A percentile compares a stretch with the other conserved stretches of the same genome.
Evolutionary conservation across 1,140 invertebrate genomes (phyloP).

Genomic region (Zaprionus inermis): DNA sequence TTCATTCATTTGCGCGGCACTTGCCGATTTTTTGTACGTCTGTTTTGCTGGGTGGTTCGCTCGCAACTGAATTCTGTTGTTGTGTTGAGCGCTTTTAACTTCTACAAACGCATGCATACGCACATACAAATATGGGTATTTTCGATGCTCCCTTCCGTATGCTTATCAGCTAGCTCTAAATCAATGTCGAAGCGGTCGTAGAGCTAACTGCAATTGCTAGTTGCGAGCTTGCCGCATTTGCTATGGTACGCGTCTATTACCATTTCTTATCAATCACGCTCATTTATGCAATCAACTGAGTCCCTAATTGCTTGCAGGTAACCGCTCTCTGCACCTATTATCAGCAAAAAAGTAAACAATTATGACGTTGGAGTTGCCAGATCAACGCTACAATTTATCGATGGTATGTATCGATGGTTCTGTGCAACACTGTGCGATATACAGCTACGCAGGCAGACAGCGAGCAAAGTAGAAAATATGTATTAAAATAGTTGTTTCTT

Average conservation of each 20-base stretch:
- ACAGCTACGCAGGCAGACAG: slow-evolving; percentile 54
- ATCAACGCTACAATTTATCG: slow-evolving; percentile 6
- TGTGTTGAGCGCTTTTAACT: slow-evolving; percentile 59
- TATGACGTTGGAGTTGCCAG: slow-evolving; percentile 40
- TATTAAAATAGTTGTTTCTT: slow-evolving; percentile 46
- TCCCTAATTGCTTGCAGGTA: slow-evolving; percentile 1
- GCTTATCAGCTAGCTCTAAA: slow-evolving; percentile 37
- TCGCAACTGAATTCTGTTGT: slow-evolving; percentile 57
- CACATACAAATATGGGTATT: neutral
- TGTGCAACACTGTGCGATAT: slow-evolving; percentile 38
- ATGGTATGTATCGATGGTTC: slow-evolving; percentile 8
- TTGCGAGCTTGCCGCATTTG: neutral
- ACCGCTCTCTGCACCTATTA: slow-evolving; percentile 29
- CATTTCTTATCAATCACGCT: slow-evolving; percentile 27
- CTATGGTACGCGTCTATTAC: neutral
- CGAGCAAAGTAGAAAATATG: slow-evolving; percentile 54
- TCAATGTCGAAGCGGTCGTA: slow-evolving; percentile 13
- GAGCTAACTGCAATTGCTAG: slow-evolving; percentile 16
- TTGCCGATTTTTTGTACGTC: slow-evolving; percentile 61
- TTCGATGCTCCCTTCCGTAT: slow-evolving; percentile 8
- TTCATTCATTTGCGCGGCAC: slow-evolving; percentile 58
- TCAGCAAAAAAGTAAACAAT: slow-evolving; percentile 54
- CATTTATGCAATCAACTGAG: slow-evolving; percentile 32
- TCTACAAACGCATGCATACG: slow-evolving; percentile 24
- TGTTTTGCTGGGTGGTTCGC: slow-evolving; percentile 67